Evolutionary conservation across 2,888 invertebrate genomes (phyloP), one percentile per base, ranked within the genome.

Genomic region (Eupithecia dodoneata): DNA sequence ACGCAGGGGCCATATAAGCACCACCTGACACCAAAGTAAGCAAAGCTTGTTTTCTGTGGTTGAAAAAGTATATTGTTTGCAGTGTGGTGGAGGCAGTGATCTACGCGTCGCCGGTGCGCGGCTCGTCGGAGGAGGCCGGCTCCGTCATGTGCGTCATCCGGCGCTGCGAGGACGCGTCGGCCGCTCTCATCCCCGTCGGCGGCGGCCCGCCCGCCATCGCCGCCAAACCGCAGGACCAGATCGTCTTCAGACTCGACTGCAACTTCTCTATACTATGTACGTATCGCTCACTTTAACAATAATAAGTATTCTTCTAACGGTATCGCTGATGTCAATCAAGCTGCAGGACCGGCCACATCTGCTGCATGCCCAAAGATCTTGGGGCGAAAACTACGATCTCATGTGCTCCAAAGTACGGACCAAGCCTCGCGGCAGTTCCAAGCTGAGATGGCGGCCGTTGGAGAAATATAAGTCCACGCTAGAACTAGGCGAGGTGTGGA

Each of bases 221-320:
- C 91, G 86, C 96, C 86, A 97, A 98, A 91, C 98, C 97, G 93
- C 96, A 97, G 81, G 97, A 98, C 91, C 98, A 98, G 93, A 98
- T 99, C 94, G 98, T 98, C 86, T 98, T 99, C 90, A 98, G 98
- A 95, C 96, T 99, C 91, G 98, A 99, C 93, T 96, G 96, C 85
- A 96, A 96, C 89, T 98, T 98, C 83, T 98, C 97, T 92, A 98
- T 99, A 86, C 96, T 98, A 85, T 96, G 96, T 92, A 95, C 87
- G 95, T 69, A 66, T 66, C 63, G 18, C 18, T 59, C 9, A 42
- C 66, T 66, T 30, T 18, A 59, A 9, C 9, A 3, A n/a, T 55
- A 2, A 55, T 63, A 30, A 30, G 30, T 63, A 63, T 12, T 30
- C 18, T 30, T 63, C 63, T 63, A 12, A 18, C 15, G 5, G 59